phyloP scores from a whole-genome alignment of 2,888 invertebrate genomes.

The Acleris literana region DNA sequence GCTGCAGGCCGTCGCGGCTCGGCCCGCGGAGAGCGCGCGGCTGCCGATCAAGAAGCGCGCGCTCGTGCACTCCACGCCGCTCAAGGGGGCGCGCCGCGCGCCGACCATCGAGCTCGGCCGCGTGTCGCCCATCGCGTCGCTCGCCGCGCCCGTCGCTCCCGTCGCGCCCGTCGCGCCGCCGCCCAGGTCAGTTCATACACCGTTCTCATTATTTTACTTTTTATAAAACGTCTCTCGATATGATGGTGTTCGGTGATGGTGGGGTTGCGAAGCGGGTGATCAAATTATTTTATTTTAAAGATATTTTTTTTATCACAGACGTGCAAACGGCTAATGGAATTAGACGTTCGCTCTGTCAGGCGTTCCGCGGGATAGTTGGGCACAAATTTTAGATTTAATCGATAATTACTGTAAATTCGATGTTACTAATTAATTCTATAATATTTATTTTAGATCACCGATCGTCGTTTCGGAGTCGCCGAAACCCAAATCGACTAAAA shows the following conservation, averaged over 20 bases:
- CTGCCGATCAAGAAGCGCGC: conserved; percentile 66
- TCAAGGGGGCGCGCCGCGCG: conserved; percentile 47
- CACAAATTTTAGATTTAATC: too few relatives aligned
- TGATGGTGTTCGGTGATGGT: too few relatives aligned
- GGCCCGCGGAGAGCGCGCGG: conserved; percentile 3
- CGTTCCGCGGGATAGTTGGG: too few relatives aligned
- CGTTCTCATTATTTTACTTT: too few relatives aligned
- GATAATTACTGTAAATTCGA: too few relatives aligned
- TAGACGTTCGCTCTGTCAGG: too few relatives aligned
- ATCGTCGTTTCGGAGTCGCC: conserved; percentile 12
- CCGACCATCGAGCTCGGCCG: conserved; percentile 54
- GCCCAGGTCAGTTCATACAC: neutral
- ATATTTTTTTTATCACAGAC: too few relatives aligned
- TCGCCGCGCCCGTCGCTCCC: conserved; percentile 21
- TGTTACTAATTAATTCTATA: too few relatives aligned
- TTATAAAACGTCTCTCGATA: too few relatives aligned
- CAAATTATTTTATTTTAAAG: too few relatives aligned
- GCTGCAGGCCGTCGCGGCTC: conserved; percentile 35
- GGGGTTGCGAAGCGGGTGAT: too few relatives aligned
- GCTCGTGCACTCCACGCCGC: conserved; percentile 68
- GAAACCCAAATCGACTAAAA: conserved; percentile 16
- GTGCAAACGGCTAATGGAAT: too few relatives aligned
- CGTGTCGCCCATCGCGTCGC: conserved; percentile 64
- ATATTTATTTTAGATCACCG: conserved; percentile 35
- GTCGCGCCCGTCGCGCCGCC: neutral